Conservation (phyloP, 2,888 invertebrate genomes). For the Helobdella robusta region DNA sequence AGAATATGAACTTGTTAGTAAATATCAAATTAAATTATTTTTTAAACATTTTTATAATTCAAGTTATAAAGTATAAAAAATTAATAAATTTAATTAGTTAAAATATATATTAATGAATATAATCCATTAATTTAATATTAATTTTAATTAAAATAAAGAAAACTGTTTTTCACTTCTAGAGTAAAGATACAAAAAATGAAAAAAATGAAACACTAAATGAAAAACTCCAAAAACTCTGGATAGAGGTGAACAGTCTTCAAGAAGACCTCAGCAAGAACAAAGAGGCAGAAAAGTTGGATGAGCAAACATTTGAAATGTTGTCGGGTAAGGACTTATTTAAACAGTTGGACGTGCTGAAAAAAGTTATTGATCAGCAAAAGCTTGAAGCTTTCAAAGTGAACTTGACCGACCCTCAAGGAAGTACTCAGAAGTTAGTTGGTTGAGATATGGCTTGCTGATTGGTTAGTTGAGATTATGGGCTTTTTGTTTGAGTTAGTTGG, state of each 20-base stretch:
- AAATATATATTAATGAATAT: background rate
- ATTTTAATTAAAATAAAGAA: background rate
- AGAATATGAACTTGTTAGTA: conserved; percentile 18
- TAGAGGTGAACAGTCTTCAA: conserved; percentile 5
- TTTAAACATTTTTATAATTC: background rate
- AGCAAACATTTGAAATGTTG: background rate
- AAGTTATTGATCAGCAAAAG: too few species aligned
- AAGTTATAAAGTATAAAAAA: background rate
- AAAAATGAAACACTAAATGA: conserved; percentile 16
- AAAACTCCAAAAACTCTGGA: conserved; percentile 14
- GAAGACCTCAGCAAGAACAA: background rate
- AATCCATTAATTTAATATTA: background rate
- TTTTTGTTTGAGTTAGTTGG: too few species aligned
- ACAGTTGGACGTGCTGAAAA: conserved; percentile 9
- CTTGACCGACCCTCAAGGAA: conserved; percentile 21
- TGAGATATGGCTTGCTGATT: background rate
- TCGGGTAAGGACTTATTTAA: background rate
- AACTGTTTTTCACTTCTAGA: background rate
- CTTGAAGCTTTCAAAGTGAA: conserved; percentile 4
- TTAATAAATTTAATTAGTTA: background rate
- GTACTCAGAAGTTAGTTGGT: conserved; percentile 13
- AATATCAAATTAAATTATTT: background rate
- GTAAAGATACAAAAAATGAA: background rate
- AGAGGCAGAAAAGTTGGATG: conserved; percentile 4
- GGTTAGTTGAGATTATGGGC: background rate